A percentile compares a stretch with the other conserved stretches of the same genome.
Conservation (phyloP, 2,113 vertebrate genomes). For the Myrmophylax atrothorax region DNA sequence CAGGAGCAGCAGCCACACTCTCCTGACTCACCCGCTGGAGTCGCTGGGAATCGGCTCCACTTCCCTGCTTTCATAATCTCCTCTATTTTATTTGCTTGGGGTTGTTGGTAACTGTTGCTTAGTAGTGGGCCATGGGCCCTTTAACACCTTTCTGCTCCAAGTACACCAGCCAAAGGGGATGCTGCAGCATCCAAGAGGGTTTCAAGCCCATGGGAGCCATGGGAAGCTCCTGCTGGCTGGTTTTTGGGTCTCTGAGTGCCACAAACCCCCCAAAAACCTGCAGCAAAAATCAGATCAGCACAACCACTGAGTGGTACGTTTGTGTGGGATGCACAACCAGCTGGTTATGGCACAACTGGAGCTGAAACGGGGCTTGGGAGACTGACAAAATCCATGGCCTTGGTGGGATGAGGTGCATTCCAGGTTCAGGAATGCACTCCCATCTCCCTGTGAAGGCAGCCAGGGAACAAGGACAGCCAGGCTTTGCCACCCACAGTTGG, state of each 20-base stretch:
- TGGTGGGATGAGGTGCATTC: background rate
- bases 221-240: background rate
- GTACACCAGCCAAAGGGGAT: background rate
- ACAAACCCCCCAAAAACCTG: background rate
- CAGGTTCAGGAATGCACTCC: background rate
- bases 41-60: slow-evolving; percentile 6
- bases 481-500: background rate
- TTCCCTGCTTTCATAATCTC: slow-evolving; percentile 46
- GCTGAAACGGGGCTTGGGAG: background rate
- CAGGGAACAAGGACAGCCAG: background rate
- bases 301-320: background rate
- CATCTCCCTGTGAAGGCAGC: background rate
- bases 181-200: background rate
- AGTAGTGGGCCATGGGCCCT: slow-evolving; percentile 26
- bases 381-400: background rate
- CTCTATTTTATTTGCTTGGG: slow-evolving; percentile 56
- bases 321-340: background rate
- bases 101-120: slow-evolving; percentile 73
- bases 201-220: fast-evolving
- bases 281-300: background rate
- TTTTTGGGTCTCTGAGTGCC: background rate
- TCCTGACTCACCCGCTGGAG: slow-evolving; percentile 33
- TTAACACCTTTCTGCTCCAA: slow-evolving; percentile 45
- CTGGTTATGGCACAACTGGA: fast-evolving
- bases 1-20: background rate